Evolutionary conservation across 2,888 invertebrate genomes (phyloP).

Genomic region (Nemoura dubitans): DNA sequence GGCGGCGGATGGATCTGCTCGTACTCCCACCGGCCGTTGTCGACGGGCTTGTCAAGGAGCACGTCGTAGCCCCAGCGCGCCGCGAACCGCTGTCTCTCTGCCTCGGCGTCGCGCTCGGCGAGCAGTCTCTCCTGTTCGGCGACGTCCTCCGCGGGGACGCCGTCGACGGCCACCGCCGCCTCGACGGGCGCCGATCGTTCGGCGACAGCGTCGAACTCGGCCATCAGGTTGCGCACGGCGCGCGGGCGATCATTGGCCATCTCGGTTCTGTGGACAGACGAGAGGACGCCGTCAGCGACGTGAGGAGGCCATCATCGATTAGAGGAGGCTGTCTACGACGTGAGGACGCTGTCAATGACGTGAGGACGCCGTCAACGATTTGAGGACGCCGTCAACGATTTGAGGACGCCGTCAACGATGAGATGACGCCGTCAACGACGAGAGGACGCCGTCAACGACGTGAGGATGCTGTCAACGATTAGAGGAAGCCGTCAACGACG

Average conservation of each 20-base stretch:
- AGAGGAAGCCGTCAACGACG: too few species aligned
- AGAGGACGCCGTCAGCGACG: neutral
- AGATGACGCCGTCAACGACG: too few species aligned
- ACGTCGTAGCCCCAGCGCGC: constrained; percentile 17
- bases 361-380: too few species aligned
- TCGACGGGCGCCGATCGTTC: neutral
- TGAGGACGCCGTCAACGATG: too few species aligned
- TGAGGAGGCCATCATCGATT: neutral
- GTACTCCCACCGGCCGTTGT: neutral
- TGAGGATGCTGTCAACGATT: too few species aligned
- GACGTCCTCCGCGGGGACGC: neutral
- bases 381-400: too few species aligned
- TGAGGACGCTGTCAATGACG: too few species aligned
- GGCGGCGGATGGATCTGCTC: neutral
- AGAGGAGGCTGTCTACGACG: too few species aligned
- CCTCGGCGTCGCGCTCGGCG: neutral
- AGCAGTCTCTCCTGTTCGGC: neutral
- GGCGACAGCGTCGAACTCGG: constrained; percentile 10
- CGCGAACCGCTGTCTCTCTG: neutral
- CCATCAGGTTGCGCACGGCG: neutral
- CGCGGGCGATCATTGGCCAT: neutral
- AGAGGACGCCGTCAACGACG: too few species aligned
- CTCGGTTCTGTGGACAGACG: neutral
- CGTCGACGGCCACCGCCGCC: neutral
- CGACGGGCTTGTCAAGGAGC: neutral